Base-by-base conservation (phyloP, 2,888 invertebrate species). In the Drosophila meridionalis region DNA sequence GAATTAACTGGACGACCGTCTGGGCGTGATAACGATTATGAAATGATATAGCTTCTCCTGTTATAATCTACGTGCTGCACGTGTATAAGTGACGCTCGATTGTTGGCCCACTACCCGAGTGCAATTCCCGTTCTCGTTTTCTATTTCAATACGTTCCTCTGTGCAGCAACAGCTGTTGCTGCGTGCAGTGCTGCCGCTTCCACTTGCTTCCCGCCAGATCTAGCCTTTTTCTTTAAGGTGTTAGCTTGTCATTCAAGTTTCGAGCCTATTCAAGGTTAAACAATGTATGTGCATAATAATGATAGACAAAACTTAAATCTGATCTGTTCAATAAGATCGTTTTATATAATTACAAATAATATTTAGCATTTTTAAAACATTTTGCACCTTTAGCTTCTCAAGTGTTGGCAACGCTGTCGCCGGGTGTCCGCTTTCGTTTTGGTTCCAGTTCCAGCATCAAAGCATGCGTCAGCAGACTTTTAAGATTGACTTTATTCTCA, bases 61-160 rank as follows among this genome's bases (percentile, higher is more conserved):
- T 38, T 20, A 34, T n/a, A 56, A 9, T 34, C 7, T 7, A 30
- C n/a, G 7, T 12, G 30, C 26, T 45, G 28, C 28, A 36, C 20
- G 38, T 38, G 48, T 12, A 7, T 3, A 8, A 9, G n/a, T 12
- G 5, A 9, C 36, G 4, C 4, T 11, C 3, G 12, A 11, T 20
- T 0, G 14, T 30, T 75, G 80, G 50, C 76, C 80, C 43, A 80
- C 70, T 80, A 67, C 40, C 69, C 55, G 56, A 71, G 43, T 65
- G 76, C 64, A 62, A 36, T 55, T 70, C 50, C 34, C 28, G 63
- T 69, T 69, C 50, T 40, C 43, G 42, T 55, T 79, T 67, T 75
- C 69, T 48, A 61, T 79, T 80, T 70, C 70, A 40, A 64, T 67
- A 36, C 26, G 28, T 28, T 28, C 9, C 2, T 8, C 1, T n/a